Conservation (phyloP, 2,888 invertebrate species). For the Agriopis aurantiaria region DNA sequence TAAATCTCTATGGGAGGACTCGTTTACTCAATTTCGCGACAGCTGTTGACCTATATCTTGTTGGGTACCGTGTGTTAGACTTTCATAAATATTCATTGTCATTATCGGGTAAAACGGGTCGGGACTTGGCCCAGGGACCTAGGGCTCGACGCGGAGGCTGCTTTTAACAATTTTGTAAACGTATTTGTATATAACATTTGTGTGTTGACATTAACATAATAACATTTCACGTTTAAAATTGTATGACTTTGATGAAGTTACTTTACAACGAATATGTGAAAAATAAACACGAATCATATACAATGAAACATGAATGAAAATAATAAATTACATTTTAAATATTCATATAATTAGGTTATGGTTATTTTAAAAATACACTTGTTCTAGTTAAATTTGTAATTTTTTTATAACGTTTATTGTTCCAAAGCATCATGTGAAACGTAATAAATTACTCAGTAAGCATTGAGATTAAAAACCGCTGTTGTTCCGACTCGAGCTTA, state of each 20-base stretch:
- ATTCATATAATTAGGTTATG: neutral
- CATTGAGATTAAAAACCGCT: slow-evolving; percentile 10
- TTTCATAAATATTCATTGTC: slow-evolving; percentile 37
- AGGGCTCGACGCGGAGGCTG: slow-evolving; percentile 4
- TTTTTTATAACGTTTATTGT: too few relatives aligned
- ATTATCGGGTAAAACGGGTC: slow-evolving; percentile 16
- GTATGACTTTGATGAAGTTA: neutral
- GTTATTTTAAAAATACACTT: neutral
- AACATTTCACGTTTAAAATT: neutral
- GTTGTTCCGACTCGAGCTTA: slow-evolving; percentile 1
- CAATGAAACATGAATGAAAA: neutral
- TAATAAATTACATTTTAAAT: neutral
- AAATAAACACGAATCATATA: neutral
- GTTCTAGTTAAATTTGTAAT: too few relatives aligned
- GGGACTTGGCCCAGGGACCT: slow-evolving; percentile 9
- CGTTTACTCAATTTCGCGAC: slow-evolving; percentile 44
- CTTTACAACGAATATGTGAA: neutral
- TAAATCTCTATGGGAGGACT: slow-evolving; percentile 40
- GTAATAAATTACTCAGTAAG: slow-evolving; percentile 8
- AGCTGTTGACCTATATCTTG: slow-evolving; percentile 45
- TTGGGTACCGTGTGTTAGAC: slow-evolving; percentile 32
- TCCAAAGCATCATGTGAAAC: neutral
- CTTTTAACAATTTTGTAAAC: neutral
- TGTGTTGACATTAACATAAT: too few relatives aligned
- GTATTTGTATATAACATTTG: neutral